Percentiles rank a stretch among this genome's conserved stretches.
Evolutionary conservation across 2,888 invertebrate species (phyloP).

Genomic region (Eilema sororculum): DNA sequence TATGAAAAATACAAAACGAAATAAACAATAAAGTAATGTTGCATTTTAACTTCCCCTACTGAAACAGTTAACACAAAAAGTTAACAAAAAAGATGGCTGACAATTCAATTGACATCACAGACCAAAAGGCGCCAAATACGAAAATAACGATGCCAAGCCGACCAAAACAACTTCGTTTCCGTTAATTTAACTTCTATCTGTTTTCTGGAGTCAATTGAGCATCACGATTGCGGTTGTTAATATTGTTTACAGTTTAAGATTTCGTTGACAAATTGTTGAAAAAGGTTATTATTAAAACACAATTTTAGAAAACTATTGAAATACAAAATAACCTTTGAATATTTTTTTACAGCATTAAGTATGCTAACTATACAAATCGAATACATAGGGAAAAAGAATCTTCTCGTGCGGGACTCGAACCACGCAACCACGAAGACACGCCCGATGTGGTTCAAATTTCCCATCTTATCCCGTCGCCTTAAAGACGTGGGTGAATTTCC

Average conservation of each 20-base stretch:
- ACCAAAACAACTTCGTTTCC: constrained; percentile 30
- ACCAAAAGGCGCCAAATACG: constrained; percentile 26
- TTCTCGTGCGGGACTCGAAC: no score
- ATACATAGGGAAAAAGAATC: no score
- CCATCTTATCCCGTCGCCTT: no score
- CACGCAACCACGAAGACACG: no score
- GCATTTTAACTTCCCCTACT: not conserved
- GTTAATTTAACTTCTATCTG: constrained; percentile 44
- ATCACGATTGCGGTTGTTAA: constrained; percentile 21
- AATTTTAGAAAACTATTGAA: not conserved
- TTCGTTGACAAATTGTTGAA: not conserved
- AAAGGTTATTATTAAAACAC: not conserved
- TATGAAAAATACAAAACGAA: not conserved
- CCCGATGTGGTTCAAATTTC: no score
- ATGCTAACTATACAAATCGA: no score
- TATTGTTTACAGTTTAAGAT: constrained; percentile 24
- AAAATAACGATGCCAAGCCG: constrained; percentile 27
- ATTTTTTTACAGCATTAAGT: no score
- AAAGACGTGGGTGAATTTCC: no score
- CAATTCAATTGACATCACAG: constrained; percentile 23
- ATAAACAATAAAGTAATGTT: not conserved
- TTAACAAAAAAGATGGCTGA: constrained; percentile 8
- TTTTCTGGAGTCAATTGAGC: constrained; percentile 29
- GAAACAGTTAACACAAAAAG: constrained; percentile 24
- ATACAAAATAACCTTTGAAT: no score